Percentiles rank a stretch among this genome's conserved stretches.
Evolutionary conservation across 2,113 vertebrate species (phyloP).

Genomic region (Centropus bengalensis): DNA sequence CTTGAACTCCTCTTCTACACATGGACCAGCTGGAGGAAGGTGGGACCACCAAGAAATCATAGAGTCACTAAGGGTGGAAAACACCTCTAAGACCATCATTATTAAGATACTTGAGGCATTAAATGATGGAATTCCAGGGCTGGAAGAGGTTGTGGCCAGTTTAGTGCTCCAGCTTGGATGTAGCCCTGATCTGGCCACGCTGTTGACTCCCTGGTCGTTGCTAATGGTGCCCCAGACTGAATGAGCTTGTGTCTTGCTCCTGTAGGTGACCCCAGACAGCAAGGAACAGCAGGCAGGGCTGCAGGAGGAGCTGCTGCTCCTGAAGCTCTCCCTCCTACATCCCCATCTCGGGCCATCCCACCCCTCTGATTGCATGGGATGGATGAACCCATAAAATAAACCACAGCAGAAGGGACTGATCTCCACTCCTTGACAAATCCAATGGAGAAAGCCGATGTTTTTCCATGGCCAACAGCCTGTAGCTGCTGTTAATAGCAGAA

Average conservation of each 20-base stretch:
- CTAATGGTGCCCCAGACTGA: fast-evolving
- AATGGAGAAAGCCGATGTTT: fast-evolving
- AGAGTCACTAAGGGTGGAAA: no score
- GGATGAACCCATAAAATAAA: neutral
- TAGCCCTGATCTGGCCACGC: no score
- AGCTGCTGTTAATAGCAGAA: neutral
- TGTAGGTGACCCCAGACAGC: fast-evolving
- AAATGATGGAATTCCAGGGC: neutral
- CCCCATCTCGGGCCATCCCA: neutral
- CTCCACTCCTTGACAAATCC: fast-evolving
- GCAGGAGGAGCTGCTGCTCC: neutral
- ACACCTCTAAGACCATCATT: no score
- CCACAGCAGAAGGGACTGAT: neutral
- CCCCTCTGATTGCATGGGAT: fast-evolving
- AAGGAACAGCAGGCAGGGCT: neutral
- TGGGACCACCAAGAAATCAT: neutral
- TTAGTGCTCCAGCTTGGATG: neutral
- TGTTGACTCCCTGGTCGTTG: neutral
- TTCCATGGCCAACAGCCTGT: neutral
- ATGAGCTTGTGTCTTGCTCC: neutral
- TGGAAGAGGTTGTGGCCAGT: neutral
- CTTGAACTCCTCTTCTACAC: neutral
- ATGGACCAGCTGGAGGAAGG: neutral
- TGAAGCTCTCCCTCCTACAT: neutral
- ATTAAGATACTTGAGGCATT: neutral